Evolutionary conservation across 2,113 vertebrate species (phyloP).

Genomic region (Etheostoma spectabile): DNA sequence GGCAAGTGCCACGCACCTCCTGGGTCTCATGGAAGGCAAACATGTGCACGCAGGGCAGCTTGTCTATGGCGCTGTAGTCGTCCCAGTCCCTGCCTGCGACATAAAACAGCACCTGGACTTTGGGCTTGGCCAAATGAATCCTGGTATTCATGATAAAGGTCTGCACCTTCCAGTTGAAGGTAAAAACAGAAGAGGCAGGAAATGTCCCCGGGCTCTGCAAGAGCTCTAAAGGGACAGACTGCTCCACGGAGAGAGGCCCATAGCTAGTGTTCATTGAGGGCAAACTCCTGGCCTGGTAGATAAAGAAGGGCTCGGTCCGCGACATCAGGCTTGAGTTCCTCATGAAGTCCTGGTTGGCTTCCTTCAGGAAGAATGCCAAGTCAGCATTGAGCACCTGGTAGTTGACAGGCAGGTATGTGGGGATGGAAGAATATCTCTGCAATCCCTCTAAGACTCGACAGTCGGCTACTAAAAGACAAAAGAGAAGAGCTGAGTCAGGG

Average conservation of each 20-base stretch:
- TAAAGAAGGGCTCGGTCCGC: slow-evolving; percentile 90
- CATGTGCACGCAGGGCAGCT: slow-evolving; percentile 91
- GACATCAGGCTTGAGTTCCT: slow-evolving; percentile 92
- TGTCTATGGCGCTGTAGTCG: slow-evolving; percentile 83
- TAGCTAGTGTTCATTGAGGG: slow-evolving; percentile 90
- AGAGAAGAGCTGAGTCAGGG: slow-evolving; percentile 58
- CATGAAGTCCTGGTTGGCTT: slow-evolving; percentile 89
- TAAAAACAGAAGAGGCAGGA: slow-evolving; percentile 83
- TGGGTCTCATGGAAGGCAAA: slow-evolving; percentile 94
- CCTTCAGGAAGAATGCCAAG: slow-evolving; percentile 92
- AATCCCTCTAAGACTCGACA: slow-evolving; percentile 85
- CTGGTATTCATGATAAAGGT: slow-evolving; percentile 88
- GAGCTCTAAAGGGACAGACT: slow-evolving; percentile 88
- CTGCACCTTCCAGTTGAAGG: slow-evolving; percentile 92
- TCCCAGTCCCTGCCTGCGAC: slow-evolving; percentile 93
- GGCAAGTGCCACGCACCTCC: slow-evolving; percentile 90
- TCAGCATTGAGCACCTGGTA: slow-evolving; percentile 88
- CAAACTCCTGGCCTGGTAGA: slow-evolving; percentile 86
- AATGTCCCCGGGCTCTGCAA: slow-evolving; percentile 81
- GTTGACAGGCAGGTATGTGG: slow-evolving; percentile 94
- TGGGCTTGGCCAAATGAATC: slow-evolving; percentile 88
- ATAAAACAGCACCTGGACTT: slow-evolving; percentile 93
- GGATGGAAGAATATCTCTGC: slow-evolving; percentile 88
- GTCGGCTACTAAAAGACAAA: slow-evolving; percentile 85
- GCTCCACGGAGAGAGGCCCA: slow-evolving; percentile 89